Evolutionary conservation across 1,140 invertebrate species (phyloP).

Genomic region (Sminthurides bifidus): DNA sequence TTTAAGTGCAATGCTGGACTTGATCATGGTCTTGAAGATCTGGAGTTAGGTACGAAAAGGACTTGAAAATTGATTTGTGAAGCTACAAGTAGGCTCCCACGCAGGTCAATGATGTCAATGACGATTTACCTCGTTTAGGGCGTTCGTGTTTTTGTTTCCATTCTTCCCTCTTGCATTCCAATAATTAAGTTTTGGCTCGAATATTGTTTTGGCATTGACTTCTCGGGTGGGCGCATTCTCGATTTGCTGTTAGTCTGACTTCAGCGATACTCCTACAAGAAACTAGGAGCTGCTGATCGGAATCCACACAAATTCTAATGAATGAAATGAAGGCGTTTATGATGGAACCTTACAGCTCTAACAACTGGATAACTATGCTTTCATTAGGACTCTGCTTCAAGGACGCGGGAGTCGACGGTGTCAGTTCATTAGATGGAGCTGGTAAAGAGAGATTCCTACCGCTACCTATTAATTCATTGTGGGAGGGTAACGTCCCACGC

Average conservation of each 20-base stretch:
- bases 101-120: too few species aligned
- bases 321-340: neutral
- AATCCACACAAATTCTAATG: neutral
- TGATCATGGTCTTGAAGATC: conserved; percentile 26
- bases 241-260: too few species aligned
- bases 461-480: conserved; percentile 11
- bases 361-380: neutral
- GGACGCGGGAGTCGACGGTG: conserved; percentile 9
- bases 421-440: conserved; percentile 11
- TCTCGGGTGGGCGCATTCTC: too few species aligned
- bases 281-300: too few species aligned
- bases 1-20: neutral
- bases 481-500: conserved; percentile 12
- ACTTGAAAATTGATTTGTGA: too few species aligned
- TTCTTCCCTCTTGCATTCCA: neutral
- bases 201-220: too few species aligned
- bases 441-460: conserved; percentile 25
- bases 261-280: too few species aligned
- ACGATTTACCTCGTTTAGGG: too few species aligned
- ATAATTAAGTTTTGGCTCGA: neutral
- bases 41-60: conserved; percentile 25
- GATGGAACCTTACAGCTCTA: neutral
- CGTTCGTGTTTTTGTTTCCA: too few species aligned
- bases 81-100: too few species aligned
- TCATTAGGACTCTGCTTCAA: conserved; percentile 25